Evolutionary conservation across 2,113 vertebrate species (phyloP).

Genomic region (Lamprotornis superbus): DNA sequence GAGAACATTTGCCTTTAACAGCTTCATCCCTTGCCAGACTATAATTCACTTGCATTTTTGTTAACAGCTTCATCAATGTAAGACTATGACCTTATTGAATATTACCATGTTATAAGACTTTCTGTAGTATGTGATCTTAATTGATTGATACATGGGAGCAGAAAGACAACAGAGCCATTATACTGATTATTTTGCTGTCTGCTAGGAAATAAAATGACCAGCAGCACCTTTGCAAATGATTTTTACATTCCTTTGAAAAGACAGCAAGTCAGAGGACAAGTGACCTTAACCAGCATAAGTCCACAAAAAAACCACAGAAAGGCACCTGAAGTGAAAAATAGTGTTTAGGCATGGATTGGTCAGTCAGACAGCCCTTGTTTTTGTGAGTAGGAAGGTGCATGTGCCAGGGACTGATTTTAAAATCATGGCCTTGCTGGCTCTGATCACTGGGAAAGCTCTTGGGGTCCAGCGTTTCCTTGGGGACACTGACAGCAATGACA

Average conservation of each 20-base stretch:
- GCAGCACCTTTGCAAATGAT: not conserved
- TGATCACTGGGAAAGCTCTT: not conserved
- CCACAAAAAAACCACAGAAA: not conserved
- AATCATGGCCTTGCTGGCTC: not conserved
- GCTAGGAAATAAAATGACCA: not conserved
- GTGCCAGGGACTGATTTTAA: not conserved
- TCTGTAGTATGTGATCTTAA: not conserved
- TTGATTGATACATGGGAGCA: not conserved
- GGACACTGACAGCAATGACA: not conserved
- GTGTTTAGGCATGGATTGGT: not conserved
- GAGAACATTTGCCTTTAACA: slow-evolving; percentile 57
- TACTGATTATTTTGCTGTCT: not conserved
- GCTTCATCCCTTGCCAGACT: slow-evolving; percentile 26
- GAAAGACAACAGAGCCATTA: slow-evolving; percentile 8
- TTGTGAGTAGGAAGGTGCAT: not conserved
- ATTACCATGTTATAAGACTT: slow-evolving; percentile 3
- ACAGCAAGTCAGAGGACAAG: not conserved
- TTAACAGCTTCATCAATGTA: slow-evolving; percentile 54
- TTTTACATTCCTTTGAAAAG: not conserved
- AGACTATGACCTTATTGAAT: slow-evolving; percentile 43
- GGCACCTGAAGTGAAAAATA: not conserved
- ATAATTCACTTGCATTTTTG: slow-evolving; percentile 60
- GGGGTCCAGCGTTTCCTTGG: not conserved
- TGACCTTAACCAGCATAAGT: not conserved
- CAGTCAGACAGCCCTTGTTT: not conserved